Evolutionary conservation across 2,888 invertebrate genomes (phyloP).

Genomic region (Tolmerus cingulatus): DNA sequence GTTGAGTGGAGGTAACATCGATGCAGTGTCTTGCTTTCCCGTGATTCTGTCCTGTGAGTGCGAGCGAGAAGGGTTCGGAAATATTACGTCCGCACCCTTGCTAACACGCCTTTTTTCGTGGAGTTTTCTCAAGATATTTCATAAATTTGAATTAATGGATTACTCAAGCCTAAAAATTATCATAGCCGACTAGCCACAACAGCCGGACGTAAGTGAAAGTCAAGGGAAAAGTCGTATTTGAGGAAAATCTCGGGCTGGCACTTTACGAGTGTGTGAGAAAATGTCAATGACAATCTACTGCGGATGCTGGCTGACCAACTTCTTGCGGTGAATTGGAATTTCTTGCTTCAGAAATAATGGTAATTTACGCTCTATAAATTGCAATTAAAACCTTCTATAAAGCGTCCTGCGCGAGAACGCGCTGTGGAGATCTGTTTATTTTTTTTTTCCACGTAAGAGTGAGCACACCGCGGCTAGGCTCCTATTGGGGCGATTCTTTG

Average conservation of each 20-base stretch:
- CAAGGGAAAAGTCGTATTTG: not conserved
- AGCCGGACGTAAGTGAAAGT: slow-evolving; percentile 1
- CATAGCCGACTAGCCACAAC: not conserved
- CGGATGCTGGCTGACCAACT: slow-evolving; percentile 39
- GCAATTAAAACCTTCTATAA: not conserved
- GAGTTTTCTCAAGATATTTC: not conserved
- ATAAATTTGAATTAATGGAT: not conserved
- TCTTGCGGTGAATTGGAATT: slow-evolving; percentile 38
- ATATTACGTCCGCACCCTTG: slow-evolving; percentile 44
- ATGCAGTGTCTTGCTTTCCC: not conserved
- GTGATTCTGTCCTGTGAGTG: not conserved
- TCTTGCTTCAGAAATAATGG: slow-evolving; percentile 33
- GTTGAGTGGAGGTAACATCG: slow-evolving; percentile 34
- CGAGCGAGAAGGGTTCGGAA: not conserved
- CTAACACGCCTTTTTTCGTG: slow-evolving; percentile 40
- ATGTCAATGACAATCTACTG: slow-evolving; percentile 36
- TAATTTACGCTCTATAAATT: slow-evolving; percentile 36
- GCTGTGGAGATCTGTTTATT: not conserved
- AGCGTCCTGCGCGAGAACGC: not conserved
- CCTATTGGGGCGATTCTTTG: not conserved
- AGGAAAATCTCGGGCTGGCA: not conserved
- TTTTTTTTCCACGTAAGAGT: not conserved
- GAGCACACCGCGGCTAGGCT: not conserved
- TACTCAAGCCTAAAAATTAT: not conserved
- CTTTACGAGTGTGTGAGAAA: slow-evolving; percentile 24